phyloP scores from a whole-genome alignment of 1,140 invertebrate genomes.

The Drosophila sproati region DNA sequence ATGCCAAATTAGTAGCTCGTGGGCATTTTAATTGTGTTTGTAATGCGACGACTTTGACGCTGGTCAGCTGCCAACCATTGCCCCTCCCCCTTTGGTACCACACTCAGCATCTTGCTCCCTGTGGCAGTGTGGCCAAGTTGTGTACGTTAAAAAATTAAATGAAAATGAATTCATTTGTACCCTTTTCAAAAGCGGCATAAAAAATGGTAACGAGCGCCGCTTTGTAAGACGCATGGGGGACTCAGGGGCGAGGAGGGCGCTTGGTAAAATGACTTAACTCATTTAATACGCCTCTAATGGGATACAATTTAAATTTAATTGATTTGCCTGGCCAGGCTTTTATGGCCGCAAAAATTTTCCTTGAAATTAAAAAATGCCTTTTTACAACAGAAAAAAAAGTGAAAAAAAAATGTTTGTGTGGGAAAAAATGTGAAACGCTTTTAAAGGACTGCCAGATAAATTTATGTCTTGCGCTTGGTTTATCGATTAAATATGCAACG shows the following conservation, averaged over 20 bases:
- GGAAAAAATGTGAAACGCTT: constrained; percentile 51
- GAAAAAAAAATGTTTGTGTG: not conserved
- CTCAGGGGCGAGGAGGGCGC: constrained; percentile 25
- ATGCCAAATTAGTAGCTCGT: constrained; percentile 81
- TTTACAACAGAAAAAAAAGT: constrained; percentile 1
- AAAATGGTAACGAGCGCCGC: constrained; percentile 59
- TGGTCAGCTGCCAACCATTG: constrained; percentile 18
- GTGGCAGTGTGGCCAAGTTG: constrained; percentile 37
- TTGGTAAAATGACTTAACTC: constrained; percentile 77
- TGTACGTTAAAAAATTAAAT: constrained; percentile 75
- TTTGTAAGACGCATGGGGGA: constrained; percentile 54
- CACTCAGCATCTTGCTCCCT: not conserved
- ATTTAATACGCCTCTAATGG: constrained; percentile 82
- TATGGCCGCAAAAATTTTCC: constrained; percentile 73
- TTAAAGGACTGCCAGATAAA: constrained; percentile 69
- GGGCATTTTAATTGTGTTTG: constrained; percentile 81
- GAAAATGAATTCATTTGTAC: constrained; percentile 81
- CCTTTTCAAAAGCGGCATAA: constrained; percentile 77
- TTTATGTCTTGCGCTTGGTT: constrained; percentile 68
- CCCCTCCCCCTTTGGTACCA: not conserved
- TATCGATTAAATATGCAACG: constrained; percentile 82
- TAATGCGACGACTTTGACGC: constrained; percentile 54
- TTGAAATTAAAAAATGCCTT: constrained; percentile 75
- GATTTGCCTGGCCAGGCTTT: constrained; percentile 77
- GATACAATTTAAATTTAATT: constrained; percentile 84